A percentile compares a stretch with the other conserved stretches of the same genome.
phyloP scores from a whole-genome alignment of 2,113 vertebrate species.

The Hemiprocne comata region DNA sequence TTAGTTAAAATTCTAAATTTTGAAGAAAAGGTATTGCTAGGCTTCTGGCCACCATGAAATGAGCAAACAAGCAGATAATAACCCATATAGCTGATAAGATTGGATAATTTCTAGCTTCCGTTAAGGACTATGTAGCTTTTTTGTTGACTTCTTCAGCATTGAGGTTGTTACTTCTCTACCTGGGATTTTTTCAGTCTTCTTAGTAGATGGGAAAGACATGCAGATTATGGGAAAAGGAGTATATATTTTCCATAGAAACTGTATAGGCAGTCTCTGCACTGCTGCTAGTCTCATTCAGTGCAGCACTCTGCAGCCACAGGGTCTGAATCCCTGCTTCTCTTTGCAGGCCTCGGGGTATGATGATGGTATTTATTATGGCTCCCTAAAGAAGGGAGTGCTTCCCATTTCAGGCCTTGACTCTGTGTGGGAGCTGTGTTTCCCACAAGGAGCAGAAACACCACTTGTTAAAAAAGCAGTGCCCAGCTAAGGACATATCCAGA shows the following conservation, averaged over 20 bases:
- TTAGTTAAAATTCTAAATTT: neutral
- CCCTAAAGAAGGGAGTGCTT: neutral
- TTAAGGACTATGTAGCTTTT: neutral
- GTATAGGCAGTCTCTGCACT: neutral
- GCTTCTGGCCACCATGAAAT: neutral
- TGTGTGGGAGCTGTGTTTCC: neutral
- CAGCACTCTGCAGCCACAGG: neutral
- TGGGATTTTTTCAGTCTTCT: neutral
- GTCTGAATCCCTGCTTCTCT: neutral
- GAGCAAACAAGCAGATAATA: neutral
- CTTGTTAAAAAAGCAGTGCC: neutral
- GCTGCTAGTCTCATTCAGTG: neutral
- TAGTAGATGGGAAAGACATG: neutral
- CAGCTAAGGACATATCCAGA: neutral
- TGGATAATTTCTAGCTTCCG: neutral
- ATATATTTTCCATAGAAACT: neutral
- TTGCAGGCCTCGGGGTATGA: neutral
- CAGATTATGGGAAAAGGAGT: neutral
- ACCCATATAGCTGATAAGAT: neutral
- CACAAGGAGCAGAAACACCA: neutral
- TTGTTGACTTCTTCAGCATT: neutral
- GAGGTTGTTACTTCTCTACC: neutral
- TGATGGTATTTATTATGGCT: neutral
- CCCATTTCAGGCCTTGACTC: neutral
- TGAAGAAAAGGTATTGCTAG: neutral